Evolutionary conservation across 2,888 invertebrate species (phyloP).

Genomic region (Drosophila setosimentum): DNA sequence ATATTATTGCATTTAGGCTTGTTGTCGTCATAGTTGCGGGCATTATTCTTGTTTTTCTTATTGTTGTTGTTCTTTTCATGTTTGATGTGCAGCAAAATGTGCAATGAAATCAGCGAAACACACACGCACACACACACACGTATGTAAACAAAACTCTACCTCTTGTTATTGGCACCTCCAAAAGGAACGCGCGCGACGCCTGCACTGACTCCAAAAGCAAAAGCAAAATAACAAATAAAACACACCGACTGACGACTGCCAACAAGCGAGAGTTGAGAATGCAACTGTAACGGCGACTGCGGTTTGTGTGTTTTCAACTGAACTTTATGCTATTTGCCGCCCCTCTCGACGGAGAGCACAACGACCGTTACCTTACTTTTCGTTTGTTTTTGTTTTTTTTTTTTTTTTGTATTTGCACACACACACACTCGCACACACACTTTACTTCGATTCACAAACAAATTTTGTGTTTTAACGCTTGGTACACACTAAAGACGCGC

Average conservation of each 20-base stretch:
- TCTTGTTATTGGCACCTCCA: conserved; percentile 60
- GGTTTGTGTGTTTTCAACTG: conserved; percentile 47
- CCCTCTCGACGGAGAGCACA: conserved; percentile 42
- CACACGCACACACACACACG: conserved; percentile 1
- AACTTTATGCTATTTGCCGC: conserved; percentile 57
- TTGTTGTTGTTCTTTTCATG: conserved; percentile 10
- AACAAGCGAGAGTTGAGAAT: conserved; percentile 43
- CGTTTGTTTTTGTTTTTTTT: conserved; percentile 28
- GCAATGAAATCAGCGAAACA: conserved; percentile 29
- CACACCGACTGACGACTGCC: conserved; percentile 27
- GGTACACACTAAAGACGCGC: conserved; percentile 29
- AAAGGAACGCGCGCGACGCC: conserved; percentile 51
- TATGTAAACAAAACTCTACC: conserved; percentile 62
- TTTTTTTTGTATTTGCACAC: conserved; percentile 61
- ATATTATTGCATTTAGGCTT: conserved; percentile 41
- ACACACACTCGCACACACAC: conserved; percentile 36
- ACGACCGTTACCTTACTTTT: conserved; percentile 47
- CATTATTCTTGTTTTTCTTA: not conserved
- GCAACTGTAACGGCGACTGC: conserved; percentile 52
- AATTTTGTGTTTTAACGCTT: conserved; percentile 49
- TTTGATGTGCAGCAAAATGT: conserved; percentile 34
- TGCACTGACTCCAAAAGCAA: conserved; percentile 19
- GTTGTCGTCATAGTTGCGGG: conserved; percentile 7
- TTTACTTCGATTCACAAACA: conserved; percentile 43
- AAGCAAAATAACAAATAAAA: conserved; percentile 43